phyloP scores from a whole-genome alignment of 2,113 vertebrate species.

The Zonotrichia leucophrys region DNA sequence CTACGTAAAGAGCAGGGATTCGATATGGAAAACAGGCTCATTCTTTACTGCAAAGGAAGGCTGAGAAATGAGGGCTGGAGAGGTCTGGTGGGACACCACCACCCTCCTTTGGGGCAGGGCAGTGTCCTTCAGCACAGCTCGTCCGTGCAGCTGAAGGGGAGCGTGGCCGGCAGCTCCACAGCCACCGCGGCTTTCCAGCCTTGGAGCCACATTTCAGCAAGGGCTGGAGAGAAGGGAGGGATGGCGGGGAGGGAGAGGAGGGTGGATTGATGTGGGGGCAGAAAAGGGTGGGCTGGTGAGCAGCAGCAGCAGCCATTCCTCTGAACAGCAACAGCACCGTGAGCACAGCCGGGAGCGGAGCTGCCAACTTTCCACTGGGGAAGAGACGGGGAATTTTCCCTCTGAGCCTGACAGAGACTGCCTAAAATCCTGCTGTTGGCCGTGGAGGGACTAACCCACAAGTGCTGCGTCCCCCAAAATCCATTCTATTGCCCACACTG shows the following conservation, averaged over 20 bases:
- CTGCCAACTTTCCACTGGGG: background rate
- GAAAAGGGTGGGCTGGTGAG: background rate
- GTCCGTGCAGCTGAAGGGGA: background rate
- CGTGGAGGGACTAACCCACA: background rate
- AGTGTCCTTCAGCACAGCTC: fast-evolving
- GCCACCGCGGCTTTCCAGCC: background rate
- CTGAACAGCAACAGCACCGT: fast-evolving
- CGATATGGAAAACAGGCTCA: fast-evolving
- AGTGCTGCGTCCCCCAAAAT: background rate
- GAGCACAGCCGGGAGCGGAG: background rate
- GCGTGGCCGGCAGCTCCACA: fast-evolving
- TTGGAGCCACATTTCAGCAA: background rate
- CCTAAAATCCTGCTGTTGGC: background rate
- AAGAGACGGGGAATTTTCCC: background rate
- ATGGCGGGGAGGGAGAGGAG: background rate
- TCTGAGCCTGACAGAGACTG: background rate
- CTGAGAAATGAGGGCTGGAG: background rate
- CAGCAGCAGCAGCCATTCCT: background rate
- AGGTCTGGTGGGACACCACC: background rate
- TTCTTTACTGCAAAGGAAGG: background rate
- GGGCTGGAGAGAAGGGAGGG: background rate
- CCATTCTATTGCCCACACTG: background rate
- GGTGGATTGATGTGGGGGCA: background rate
- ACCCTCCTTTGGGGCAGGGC: background rate
- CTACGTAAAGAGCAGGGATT: background rate